Percentiles rank a stretch among this genome's conserved stretches.
phyloP scores from a whole-genome alignment of 2,113 vertebrate genomes.

The Petroica traversi region DNA sequence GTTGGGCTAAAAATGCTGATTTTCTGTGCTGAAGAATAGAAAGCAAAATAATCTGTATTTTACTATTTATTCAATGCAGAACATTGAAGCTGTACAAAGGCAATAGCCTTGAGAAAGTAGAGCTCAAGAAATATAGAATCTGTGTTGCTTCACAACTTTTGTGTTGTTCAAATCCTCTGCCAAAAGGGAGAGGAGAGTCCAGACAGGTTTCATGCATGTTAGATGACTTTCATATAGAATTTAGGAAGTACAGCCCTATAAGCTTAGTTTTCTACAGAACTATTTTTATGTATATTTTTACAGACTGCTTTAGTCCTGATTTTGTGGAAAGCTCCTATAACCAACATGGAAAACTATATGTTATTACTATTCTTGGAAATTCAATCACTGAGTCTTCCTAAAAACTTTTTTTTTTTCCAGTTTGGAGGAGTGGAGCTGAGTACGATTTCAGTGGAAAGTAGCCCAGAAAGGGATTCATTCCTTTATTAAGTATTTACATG shows the following conservation, averaged over 20 bases:
- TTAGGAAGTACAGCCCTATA: neutral
- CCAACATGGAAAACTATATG: neutral
- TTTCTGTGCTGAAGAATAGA: neutral
- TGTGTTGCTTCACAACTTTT: neutral
- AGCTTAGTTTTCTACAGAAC: neutral
- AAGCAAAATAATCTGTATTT: accelerated
- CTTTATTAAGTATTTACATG: neutral
- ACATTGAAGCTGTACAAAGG: neutral
- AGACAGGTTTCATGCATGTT: neutral
- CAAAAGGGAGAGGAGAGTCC: neutral
- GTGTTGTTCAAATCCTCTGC: neutral
- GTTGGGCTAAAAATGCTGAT: neutral
- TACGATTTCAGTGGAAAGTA: neutral
- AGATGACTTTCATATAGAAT: neutral
- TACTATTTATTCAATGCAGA: neutral
- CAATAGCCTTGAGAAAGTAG: neutral
- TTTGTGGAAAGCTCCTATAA: neutral
- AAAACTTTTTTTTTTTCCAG: accelerated
- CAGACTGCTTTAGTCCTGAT: neutral
- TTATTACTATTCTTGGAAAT: neutral
- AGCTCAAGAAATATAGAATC: neutral
- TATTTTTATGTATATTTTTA: neutral
- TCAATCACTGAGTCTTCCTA: neutral
- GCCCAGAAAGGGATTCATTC: neutral
- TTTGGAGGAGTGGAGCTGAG: neutral